These are phyloP conservation scores for Pyrrhia umbra DNA, from an alignment of 2,888 invertebrate species.

Conservation along the genomic window DNA sequence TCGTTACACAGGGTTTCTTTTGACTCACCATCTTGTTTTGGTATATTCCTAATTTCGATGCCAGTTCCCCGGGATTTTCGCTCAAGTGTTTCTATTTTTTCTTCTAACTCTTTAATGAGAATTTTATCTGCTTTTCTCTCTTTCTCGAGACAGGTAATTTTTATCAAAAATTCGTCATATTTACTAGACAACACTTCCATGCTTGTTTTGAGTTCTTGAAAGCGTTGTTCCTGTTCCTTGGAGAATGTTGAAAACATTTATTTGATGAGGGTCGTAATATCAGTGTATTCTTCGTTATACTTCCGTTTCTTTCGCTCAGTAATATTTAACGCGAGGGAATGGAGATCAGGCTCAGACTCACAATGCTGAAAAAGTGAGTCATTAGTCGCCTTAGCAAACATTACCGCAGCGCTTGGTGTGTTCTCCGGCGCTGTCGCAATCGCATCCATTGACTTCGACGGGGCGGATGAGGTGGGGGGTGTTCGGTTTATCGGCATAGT, in stretches of 20 bases:
- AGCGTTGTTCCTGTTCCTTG: background rate
- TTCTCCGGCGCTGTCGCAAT: no score
- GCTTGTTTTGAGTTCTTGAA: background rate
- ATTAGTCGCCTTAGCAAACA: no score
- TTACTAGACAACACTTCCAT: background rate
- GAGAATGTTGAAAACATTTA: background rate
- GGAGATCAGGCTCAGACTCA: background rate
- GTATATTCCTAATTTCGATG: slow-evolving; percentile 34
- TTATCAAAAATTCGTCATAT: background rate
- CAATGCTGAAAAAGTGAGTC: background rate
- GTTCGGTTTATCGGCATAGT: no score
- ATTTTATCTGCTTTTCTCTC: background rate
- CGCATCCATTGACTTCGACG: no score
- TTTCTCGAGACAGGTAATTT: no score
- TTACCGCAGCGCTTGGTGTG: no score
- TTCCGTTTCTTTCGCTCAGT: background rate
- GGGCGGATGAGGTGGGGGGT: no score
- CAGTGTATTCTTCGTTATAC: background rate
- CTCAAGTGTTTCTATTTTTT: slow-evolving; percentile 19
- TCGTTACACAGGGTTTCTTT: slow-evolving; percentile 5
- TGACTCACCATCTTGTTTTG: slow-evolving; percentile 13
- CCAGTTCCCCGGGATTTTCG: slow-evolving; percentile 19
- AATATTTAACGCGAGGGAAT: background rate
- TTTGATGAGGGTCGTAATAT: background rate
- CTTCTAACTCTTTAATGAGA: background rate